phyloP scores from a whole-genome alignment of 2,113 vertebrate species.

The Gallinago undulata region DNA sequence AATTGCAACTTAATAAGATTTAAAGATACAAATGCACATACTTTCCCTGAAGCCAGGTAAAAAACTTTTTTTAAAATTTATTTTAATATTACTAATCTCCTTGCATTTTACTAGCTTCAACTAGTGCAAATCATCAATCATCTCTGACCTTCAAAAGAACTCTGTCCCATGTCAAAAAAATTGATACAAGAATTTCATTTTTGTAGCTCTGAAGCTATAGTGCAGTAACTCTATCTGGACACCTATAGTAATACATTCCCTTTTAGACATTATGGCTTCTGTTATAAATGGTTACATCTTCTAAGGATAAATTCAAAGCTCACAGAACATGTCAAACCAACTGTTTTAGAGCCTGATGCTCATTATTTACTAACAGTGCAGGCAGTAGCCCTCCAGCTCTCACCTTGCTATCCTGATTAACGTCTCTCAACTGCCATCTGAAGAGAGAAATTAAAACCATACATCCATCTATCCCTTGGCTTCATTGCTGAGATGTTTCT shows the following conservation, averaged over 20 bases:
- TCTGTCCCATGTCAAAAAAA: neutral
- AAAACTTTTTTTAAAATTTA: neutral
- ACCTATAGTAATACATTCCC: neutral
- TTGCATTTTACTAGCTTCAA: neutral
- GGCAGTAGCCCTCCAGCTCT: neutral
- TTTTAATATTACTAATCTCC: neutral
- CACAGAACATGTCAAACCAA: neutral
- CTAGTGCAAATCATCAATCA: neutral
- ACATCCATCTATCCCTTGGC: neutral
- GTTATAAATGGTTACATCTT: neutral
- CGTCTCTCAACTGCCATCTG: neutral
- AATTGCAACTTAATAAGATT: neutral
- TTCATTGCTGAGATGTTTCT: neutral
- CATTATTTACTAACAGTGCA: neutral
- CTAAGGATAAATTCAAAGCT: neutral
- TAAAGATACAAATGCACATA: neutral
- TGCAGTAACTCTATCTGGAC: neutral
- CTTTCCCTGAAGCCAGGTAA: neutral
- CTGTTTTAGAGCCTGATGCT: neutral
- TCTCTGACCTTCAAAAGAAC: neutral
- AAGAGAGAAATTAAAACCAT: neutral
- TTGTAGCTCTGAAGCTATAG: neutral
- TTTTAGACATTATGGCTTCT: neutral
- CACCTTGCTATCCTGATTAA: neutral
- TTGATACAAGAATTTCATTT: neutral